Percentiles rank a stretch among this genome's conserved stretches.
Evolutionary conservation across 2,113 vertebrate species (phyloP).

Genomic region (Lophura nycthemera): DNA sequence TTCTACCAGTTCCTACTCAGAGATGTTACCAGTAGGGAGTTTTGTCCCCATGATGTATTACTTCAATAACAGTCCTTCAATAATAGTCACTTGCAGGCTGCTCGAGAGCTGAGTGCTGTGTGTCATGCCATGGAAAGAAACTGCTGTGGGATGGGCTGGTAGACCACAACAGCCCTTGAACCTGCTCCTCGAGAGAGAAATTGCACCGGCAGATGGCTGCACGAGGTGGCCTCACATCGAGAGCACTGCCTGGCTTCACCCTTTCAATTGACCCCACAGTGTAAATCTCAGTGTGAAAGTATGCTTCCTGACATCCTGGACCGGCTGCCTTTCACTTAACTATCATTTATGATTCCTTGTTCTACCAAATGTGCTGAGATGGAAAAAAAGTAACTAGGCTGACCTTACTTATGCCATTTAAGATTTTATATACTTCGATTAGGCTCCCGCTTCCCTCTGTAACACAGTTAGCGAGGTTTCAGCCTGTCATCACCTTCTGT

Average conservation of each 20-base stretch:
- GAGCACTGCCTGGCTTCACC: not conserved
- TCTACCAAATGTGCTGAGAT: conserved; percentile 22
- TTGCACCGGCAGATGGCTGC: accelerated
- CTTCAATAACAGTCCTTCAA: not conserved
- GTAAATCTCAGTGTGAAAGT: conserved; percentile 7
- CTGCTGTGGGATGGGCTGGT: not conserved
- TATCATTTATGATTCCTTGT: not conserved
- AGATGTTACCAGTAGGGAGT: not conserved
- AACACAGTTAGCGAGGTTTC: conserved; percentile 40
- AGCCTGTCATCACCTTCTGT: conserved; percentile 35
- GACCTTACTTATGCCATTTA: conserved; percentile 54
- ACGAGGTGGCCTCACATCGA: accelerated
- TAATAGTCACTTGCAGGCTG: not conserved
- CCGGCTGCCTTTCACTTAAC: not conserved
- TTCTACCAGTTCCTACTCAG: not conserved
- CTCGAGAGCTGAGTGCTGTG: not conserved
- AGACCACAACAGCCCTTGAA: not conserved
- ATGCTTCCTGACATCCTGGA: not conserved
- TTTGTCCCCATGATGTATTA: not conserved
- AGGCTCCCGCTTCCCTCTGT: conserved; percentile 15
- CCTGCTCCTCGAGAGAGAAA: not conserved
- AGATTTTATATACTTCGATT: conserved; percentile 37
- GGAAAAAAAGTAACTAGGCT: not conserved
- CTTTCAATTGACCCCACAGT: not conserved
- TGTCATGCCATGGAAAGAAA: not conserved